phyloP scores from a whole-genome alignment of 2,797 vertebrate species.

The Florisuga fusca region DNA sequence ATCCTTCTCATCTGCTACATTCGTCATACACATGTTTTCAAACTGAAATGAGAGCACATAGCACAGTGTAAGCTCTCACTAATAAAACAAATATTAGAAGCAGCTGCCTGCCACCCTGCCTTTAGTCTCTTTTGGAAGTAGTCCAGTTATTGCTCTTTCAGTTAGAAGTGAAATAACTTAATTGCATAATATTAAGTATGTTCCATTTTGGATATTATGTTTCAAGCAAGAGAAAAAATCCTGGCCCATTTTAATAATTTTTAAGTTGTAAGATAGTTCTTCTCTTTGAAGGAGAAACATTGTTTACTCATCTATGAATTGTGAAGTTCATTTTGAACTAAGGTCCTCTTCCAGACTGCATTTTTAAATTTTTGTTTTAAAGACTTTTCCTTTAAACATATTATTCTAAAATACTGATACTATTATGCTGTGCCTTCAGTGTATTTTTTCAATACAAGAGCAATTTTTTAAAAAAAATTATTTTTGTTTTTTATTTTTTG shows the following conservation, averaged over 20 bases:
- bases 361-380: neutral
- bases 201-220: neutral
- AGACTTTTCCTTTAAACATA: neutral
- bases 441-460: neutral
- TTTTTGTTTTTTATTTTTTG: neutral
- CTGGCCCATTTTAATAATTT: fast-evolving
- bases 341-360: neutral
- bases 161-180: neutral
- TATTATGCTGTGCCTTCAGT: neutral
- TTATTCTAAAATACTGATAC: neutral
- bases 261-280: neutral
- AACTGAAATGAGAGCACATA: neutral
- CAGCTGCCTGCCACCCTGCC: neutral
- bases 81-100: neutral
- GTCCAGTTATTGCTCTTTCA: neutral
- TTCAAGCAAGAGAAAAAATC: neutral
- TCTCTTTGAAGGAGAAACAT: neutral
- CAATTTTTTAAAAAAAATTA: fast-evolving
- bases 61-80: neutral
- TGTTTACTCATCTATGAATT: neutral
- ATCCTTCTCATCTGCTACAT: neutral
- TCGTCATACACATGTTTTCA: fast-evolving
- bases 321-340: neutral
- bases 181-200: neutral
- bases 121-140: neutral